Conservation (phyloP, 1,140 invertebrate genomes). For the Gryllus bimaculatus region DNA sequence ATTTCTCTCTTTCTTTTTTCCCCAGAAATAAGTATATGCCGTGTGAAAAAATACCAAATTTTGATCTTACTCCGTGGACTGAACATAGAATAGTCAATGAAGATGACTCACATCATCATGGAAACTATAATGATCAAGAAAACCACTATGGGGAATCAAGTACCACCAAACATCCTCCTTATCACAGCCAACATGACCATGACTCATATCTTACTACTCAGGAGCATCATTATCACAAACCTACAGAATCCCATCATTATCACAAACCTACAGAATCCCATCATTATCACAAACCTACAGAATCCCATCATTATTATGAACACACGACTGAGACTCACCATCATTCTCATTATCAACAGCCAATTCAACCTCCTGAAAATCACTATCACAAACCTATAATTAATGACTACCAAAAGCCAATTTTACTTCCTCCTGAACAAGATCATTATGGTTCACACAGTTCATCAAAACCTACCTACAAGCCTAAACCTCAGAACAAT, state of each 20-base stretch:
- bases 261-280: too few species aligned
- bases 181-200: neutral
- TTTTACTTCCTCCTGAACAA: neutral
- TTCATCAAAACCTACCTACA: neutral
- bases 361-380: too few species aligned
- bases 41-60: slow-evolving; percentile 14
- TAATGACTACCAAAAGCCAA: neutral
- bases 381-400: neutral
- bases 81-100: slow-evolving; percentile 6
- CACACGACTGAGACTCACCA: neutral
- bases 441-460: neutral
- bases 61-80: slow-evolving; percentile 13
- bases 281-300: neutral
- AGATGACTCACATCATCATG: neutral
- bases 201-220: neutral
- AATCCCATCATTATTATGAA: neutral
- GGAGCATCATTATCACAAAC: neutral
- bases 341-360: neutral
- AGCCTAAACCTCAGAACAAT: neutral
- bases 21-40: slow-evolving; percentile 12
- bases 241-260: too few species aligned
- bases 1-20: neutral
- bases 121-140: neutral
- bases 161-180: neutral
- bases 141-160: neutral